Conservation (phyloP, 2,797 vertebrate species). For the Dromococcyx pavoninus region DNA sequence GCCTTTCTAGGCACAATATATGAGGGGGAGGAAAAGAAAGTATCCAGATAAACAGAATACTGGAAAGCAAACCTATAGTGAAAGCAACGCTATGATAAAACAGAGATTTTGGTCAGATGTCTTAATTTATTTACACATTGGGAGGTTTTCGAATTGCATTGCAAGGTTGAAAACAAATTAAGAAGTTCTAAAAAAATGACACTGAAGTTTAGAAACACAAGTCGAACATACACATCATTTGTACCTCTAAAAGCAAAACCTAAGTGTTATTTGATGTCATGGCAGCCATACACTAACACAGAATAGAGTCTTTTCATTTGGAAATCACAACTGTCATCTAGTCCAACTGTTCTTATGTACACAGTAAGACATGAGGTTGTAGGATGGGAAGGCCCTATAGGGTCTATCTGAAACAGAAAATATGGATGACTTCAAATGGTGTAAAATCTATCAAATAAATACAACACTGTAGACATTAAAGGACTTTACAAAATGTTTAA, state of each 20-base stretch:
- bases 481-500: not conserved
- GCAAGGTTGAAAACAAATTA: constrained; percentile 12
- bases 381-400: not conserved
- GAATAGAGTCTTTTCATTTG: not conserved
- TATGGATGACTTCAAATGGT: not conserved
- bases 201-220: not conserved
- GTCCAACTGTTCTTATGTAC: not conserved
- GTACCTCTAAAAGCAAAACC: not conserved
- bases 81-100: constrained; percentile 7
- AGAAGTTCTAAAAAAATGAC: not conserved
- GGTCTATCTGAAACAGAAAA: not conserved
- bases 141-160: not conserved
- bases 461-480: not conserved
- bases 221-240: not conserved
- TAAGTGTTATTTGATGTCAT: not conserved
- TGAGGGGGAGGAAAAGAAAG: not conserved
- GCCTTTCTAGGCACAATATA: not conserved
- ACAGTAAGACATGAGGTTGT: not conserved
- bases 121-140: constrained; percentile 5
- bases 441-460: not conserved
- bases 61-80: not conserved
- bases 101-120: not conserved
- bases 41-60: not conserved
- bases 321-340: not conserved
- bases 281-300: not conserved